Conservation (phyloP, 2,888 invertebrate genomes). For the Caenorhabditis becei region DNA sequence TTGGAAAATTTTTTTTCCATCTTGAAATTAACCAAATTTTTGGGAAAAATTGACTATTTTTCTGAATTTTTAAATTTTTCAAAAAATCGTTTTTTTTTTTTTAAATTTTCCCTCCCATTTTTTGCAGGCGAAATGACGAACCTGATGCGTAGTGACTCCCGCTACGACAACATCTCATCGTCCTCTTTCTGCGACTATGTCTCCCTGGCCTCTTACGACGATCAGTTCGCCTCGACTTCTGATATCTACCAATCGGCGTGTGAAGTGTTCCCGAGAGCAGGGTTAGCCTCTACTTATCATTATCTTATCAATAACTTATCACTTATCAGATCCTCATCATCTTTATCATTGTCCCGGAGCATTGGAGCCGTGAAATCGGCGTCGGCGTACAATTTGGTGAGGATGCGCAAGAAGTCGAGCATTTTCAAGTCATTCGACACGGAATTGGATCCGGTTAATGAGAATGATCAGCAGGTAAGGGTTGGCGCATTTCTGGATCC, state of each 20-base stretch:
- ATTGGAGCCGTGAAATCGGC: constrained; percentile 65
- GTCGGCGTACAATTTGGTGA: constrained; percentile 68
- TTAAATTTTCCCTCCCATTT: no score
- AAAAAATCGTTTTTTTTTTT: background rate
- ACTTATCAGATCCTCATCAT: constrained; percentile 13
- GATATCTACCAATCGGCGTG: constrained; percentile 68
- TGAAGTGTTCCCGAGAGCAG: constrained; percentile 49
- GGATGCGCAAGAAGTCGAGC: constrained; percentile 61
- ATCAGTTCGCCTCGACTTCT: constrained; percentile 63
- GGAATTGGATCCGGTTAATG: constrained; percentile 69
- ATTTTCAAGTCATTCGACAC: constrained; percentile 73
- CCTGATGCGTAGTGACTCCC: constrained; percentile 66
- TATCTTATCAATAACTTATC: no score
- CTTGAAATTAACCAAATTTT: no score
- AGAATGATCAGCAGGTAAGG: constrained; percentile 50
- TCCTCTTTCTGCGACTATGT: constrained; percentile 72
- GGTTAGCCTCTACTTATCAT: constrained; percentile 13
- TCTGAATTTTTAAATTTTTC: background rate
- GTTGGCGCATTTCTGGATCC: background rate
- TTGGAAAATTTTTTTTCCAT: no score
- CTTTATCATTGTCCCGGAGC: constrained; percentile 19
- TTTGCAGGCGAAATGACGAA: constrained; percentile 55
- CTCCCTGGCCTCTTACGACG: constrained; percentile 57
- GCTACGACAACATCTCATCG: constrained; percentile 74
- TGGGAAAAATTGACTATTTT: no score